These are phyloP conservation scores for Lucinisca nassula DNA, from an alignment of 2,888 invertebrate species.

Conservation along the genomic window DNA sequence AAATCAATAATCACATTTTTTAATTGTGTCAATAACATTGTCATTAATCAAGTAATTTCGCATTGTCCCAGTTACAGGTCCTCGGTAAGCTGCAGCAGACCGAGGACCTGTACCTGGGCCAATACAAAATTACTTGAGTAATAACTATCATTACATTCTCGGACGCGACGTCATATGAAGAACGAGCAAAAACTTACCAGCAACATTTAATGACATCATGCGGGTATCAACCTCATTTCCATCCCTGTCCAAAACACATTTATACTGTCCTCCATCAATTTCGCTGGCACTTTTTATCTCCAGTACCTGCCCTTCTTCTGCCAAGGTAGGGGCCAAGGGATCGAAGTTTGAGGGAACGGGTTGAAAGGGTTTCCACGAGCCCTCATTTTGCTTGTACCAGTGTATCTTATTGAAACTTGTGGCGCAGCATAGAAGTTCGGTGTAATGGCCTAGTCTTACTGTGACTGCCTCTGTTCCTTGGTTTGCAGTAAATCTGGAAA, in stretches of 20 bases:
- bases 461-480: background rate
- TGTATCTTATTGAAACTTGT: background rate
- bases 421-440: conserved; percentile 21
- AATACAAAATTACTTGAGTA: too few relatives aligned
- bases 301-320: conserved; percentile 19
- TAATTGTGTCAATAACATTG: too few relatives aligned
- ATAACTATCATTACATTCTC: too few relatives aligned
- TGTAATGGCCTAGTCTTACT: conserved; percentile 22
- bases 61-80: too few relatives aligned
- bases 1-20: too few relatives aligned
- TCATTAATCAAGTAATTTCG: too few relatives aligned
- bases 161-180: too few relatives aligned
- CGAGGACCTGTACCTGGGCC: too few relatives aligned
- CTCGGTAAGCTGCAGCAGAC: too few relatives aligned
- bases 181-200: background rate
- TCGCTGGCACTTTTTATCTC: background rate
- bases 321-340: background rate
- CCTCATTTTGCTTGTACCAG: conserved; percentile 16
- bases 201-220: background rate
- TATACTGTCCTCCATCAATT: conserved; percentile 31
- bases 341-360: background rate
- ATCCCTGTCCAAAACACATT: background rate
- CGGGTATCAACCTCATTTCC: background rate
- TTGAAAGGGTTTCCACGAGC: background rate
- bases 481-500: too few relatives aligned